Evolutionary conservation across 2,113 vertebrate genomes (phyloP).

Genomic region (Perognathus longimembris): DNA sequence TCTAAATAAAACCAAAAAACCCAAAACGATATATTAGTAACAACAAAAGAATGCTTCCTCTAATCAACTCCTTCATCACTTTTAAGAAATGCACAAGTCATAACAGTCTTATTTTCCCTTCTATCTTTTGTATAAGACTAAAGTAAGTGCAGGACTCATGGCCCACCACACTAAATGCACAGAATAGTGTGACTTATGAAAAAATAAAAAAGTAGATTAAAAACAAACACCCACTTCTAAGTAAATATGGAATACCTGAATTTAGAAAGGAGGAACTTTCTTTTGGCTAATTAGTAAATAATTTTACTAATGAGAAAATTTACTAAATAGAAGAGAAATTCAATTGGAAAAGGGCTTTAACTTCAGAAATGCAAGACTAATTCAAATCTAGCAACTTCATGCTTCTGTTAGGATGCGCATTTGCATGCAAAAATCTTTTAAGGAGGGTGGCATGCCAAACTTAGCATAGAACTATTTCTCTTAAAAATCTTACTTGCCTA

Average conservation of each 20-base stretch:
- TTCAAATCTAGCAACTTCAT: constrained; percentile 84
- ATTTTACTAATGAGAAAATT: constrained; percentile 54
- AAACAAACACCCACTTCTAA: constrained; percentile 45
- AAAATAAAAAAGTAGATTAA: constrained; percentile 37
- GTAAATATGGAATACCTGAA: background rate
- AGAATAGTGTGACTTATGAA: constrained; percentile 51
- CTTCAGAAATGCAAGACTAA: constrained; percentile 79
- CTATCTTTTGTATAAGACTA: constrained; percentile 19
- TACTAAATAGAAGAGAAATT: constrained; percentile 77
- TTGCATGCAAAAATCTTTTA: constrained; percentile 86
- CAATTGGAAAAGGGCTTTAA: constrained; percentile 70
- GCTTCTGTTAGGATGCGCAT: constrained; percentile 87
- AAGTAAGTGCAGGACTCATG: background rate
- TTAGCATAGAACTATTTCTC: constrained; percentile 86
- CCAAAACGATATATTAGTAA: constrained; percentile 6
- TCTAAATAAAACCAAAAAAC: background rate
- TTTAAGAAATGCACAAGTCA: background rate
- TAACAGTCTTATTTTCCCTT: background rate
- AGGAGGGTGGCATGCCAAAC: constrained; percentile 86
- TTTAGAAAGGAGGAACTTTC: constrained; percentile 42
- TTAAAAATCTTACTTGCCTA: constrained; percentile 91
- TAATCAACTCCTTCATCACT: constrained; percentile 8
- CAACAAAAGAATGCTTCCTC: constrained; percentile 36
- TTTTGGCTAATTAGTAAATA: constrained; percentile 50
- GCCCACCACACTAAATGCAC: background rate